Evolutionary conservation across 1,140 invertebrate species (phyloP), one percentile per base, ranked within the genome.

Genomic region (Drosophila simulans): DNA sequence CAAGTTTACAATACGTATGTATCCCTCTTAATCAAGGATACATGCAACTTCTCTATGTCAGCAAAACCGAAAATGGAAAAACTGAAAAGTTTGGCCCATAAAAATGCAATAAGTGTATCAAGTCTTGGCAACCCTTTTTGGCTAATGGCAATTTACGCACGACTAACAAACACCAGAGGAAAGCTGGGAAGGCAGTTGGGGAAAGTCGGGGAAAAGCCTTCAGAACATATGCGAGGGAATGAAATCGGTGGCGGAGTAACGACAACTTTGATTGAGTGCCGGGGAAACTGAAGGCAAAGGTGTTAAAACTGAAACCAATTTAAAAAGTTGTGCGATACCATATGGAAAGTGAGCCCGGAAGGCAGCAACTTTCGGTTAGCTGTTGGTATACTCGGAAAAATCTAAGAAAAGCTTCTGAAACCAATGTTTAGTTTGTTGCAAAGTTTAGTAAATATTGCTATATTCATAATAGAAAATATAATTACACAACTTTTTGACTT

Each of bases 291-390:
- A 39, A 79, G 68, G 73, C 63, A 57, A 69, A 82, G 83, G 82
- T 86, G 83, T 79, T 78, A 86, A 86, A 82, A 86, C 80, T 81
- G 84, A 86, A 86, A 86, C 83, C 83, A 86, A 86, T 86, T 86
- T 86, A 86, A 86, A 85, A 86, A 86, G 83, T 86, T 86, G 56
- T 65, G 79, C 70, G 56, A 75, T 78, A 79, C 79, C 82, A 86
- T 86, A 86, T 88, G 82, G 83, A 78, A 78, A 84, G 63, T 71
- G 65, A 70, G 68, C 64, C 65, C 31, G 34, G 39, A 43, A 34
- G 35, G 68, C 11, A 27, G 43, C 8, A 71, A 57, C 52, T 56
- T 71, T 43, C 27, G 34, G 31, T 34, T 39, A 55, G 57, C 42
- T 46, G 58, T 60, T 55, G 52, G 37, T 73, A 17, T 37, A 66